phyloP scores from a whole-genome alignment of 2,888 invertebrate species.

The Caenorhabditis virilis region DNA sequence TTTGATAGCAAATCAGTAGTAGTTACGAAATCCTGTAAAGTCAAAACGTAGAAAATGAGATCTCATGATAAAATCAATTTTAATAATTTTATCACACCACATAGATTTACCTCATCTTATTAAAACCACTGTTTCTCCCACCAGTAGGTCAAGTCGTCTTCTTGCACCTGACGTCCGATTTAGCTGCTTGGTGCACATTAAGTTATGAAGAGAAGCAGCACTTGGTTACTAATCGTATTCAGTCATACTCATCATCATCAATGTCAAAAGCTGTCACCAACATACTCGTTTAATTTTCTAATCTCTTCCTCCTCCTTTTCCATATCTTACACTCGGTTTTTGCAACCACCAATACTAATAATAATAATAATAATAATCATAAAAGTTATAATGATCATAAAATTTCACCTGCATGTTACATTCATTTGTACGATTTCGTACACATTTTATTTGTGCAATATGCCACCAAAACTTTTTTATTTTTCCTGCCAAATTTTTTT shows the following conservation, averaged over 20 bases:
- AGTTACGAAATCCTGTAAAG: too few relatives aligned
- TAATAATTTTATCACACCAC: too few relatives aligned
- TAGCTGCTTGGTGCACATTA: constrained; percentile 31
- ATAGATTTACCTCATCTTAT: too few relatives aligned
- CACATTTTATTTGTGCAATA: background rate
- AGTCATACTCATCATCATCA: constrained; percentile 40
- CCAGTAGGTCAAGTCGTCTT: too few relatives aligned
- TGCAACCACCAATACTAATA: too few relatives aligned
- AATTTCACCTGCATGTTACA: too few relatives aligned
- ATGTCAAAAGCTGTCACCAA: constrained; percentile 35
- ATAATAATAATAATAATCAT: too few relatives aligned
- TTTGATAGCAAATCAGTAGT: too few relatives aligned
- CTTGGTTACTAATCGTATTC: constrained; percentile 29
- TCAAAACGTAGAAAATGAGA: too few relatives aligned
- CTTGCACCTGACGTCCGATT: constrained; percentile 32
- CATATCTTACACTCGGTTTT: constrained; percentile 16
- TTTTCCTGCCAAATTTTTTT: background rate
- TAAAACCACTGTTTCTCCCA: too few relatives aligned
- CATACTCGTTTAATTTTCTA: background rate
- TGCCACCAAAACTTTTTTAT: background rate
- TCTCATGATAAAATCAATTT: too few relatives aligned
- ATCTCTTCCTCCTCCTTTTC: constrained; percentile 13
- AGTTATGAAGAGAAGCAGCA: constrained; percentile 30
- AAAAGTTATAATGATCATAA: too few relatives aligned
- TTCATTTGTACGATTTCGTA: background rate